A percentile compares a stretch with the other conserved stretches of the same genome.
Evolutionary conservation across 2,113 vertebrate species (phyloP).

Genomic region (Anhinga anhinga): DNA sequence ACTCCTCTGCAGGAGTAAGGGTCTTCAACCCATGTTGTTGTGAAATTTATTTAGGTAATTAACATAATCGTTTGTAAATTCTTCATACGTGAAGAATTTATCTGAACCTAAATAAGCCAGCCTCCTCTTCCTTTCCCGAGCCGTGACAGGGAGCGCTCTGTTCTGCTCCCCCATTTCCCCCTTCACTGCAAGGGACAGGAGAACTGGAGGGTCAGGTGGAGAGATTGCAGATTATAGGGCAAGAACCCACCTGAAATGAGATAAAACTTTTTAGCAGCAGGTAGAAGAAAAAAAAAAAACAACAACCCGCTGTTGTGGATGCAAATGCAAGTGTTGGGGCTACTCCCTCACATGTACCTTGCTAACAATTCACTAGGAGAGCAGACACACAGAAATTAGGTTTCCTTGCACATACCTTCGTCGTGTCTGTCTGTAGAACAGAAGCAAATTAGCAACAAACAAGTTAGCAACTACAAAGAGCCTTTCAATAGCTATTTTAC

Average conservation of each 20-base stretch:
- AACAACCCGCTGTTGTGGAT: neutral
- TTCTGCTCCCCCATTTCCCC: neutral
- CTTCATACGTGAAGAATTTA: neutral
- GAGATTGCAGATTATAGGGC: accelerated
- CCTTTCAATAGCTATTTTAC: neutral
- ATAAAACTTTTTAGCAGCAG: neutral
- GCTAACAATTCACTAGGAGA: neutral
- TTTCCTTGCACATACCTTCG: neutral
- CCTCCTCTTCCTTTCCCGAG: neutral
- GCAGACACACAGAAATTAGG: neutral
- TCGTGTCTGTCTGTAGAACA: accelerated
- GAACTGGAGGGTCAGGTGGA: too few species aligned
- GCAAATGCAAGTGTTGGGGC: neutral
- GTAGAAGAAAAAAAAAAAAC: neutral
- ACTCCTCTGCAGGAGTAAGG: neutral
- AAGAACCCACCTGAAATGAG: accelerated
- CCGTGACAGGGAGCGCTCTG: accelerated
- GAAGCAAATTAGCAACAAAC: neutral
- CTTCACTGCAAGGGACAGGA: accelerated
- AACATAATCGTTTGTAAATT: neutral
- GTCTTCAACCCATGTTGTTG: neutral
- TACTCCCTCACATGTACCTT: neutral
- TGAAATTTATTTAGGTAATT: neutral
- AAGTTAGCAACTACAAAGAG: neutral
- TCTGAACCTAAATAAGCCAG: neutral